A percentile compares a stretch with the other conserved stretches of the same genome.
These are phyloP conservation scores for Alviniconcha marisindica DNA, from an alignment of 1,140 invertebrate species.

Conservation along the genomic window DNA sequence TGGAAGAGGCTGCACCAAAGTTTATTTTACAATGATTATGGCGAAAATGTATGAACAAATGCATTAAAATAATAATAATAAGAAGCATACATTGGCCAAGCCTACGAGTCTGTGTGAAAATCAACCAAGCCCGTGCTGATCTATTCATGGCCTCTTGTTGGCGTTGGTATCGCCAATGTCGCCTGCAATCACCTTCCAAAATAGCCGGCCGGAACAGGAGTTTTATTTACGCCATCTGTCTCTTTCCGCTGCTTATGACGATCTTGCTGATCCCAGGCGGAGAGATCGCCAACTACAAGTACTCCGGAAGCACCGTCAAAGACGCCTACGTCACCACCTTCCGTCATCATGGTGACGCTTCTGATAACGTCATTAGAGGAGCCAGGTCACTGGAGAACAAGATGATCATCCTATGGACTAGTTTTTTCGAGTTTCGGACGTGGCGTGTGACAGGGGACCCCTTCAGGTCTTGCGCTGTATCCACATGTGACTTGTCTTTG, in stretches of 20 bases:
- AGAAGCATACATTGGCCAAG: too few species aligned
- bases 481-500: not conserved
- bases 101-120: too few species aligned
- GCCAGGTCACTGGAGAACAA: slow-evolving; percentile 13
- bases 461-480: slow-evolving; percentile 9
- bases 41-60: too few species aligned
- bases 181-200: slow-evolving; percentile 21
- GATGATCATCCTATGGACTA: slow-evolving; percentile 25
- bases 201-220: slow-evolving; percentile 24
- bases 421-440: not conserved
- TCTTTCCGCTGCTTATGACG: not conserved
- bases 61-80: too few species aligned
- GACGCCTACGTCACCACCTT: slow-evolving; percentile 15
- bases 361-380: slow-evolving; percentile 16
- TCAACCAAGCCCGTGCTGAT: too few species aligned
- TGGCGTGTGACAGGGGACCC: not conserved
- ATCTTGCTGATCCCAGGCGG: slow-evolving; percentile 25
- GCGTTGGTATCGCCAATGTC: slow-evolving; percentile 27
- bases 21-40: too few species aligned
- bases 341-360: not conserved
- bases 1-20: too few species aligned
- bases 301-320: not conserved
- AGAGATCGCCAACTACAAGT: slow-evolving; percentile 33
- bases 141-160: slow-evolving; percentile 27
- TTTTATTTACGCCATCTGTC: not conserved